Evolutionary conservation across 2,888 invertebrate genomes (phyloP).

Genomic region (Phyllotreta striolata): DNA sequence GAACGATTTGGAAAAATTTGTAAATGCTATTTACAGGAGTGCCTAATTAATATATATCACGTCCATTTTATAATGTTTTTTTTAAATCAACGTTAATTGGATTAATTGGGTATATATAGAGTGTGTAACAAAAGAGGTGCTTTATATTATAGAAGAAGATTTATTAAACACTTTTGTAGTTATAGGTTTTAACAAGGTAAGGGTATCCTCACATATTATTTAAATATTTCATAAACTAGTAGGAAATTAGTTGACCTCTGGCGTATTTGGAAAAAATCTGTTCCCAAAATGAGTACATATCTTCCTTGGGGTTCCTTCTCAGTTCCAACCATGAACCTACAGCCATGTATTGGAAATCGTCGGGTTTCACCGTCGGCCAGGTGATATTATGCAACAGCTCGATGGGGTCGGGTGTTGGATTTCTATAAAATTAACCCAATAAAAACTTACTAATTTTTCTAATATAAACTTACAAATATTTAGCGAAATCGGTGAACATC

Average conservation of each 20-base stretch:
- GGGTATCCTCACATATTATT: too few relatives aligned
- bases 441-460: background rate
- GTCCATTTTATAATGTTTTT: background rate
- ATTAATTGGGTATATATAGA: too few relatives aligned
- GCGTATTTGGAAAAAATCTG: slow-evolving; percentile 31
- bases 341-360: slow-evolving; percentile 39
- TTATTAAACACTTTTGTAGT: too few relatives aligned
- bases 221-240: too few relatives aligned
- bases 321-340: slow-evolving; percentile 40
- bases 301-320: slow-evolving; percentile 33
- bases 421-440: slow-evolving; percentile 13
- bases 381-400: slow-evolving; percentile 38
- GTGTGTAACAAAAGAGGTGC: too few relatives aligned
- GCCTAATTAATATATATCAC: background rate
- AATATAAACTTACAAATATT: slow-evolving; percentile 43
- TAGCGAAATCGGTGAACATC: slow-evolving; percentile 46
- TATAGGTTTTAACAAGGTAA: too few relatives aligned
- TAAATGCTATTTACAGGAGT: slow-evolving; percentile 4
- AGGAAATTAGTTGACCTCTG: slow-evolving; percentile 25
- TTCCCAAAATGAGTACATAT: slow-evolving; percentile 31
- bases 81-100: too few relatives aligned
- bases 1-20: slow-evolving; percentile 13
- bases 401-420: slow-evolving; percentile 45
- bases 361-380: slow-evolving; percentile 39
- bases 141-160: too few relatives aligned